phyloP scores from a whole-genome alignment of 2,888 invertebrate genomes.

The Polia nebulosa region DNA sequence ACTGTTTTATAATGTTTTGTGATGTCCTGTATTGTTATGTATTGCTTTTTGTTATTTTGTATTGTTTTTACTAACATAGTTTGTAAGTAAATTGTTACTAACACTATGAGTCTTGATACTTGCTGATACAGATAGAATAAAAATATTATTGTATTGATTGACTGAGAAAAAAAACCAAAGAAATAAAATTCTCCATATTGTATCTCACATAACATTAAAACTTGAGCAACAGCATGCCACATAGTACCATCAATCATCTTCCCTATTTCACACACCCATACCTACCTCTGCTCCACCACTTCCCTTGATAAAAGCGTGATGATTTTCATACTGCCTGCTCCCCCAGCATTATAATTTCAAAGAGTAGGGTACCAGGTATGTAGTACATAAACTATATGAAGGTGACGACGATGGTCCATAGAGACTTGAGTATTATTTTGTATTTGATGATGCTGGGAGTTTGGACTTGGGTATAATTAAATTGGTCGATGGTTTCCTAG shows the following conservation, averaged over 20 bases:
- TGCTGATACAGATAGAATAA: too few relatives aligned
- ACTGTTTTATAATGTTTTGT: too few relatives aligned
- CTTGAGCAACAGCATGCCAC: constrained; percentile 17
- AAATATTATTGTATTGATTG: too few relatives aligned
- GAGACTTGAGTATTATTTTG: constrained; percentile 76
- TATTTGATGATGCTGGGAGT: constrained; percentile 67
- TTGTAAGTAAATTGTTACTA: too few relatives aligned
- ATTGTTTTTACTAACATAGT: too few relatives aligned
- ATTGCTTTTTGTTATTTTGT: too few relatives aligned
- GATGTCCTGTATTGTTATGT: too few relatives aligned
- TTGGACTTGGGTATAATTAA: constrained; percentile 58
- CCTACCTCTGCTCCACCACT: constrained; percentile 53
- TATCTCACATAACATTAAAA: background rate
- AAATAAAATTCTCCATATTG: background rate
- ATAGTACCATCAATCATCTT: constrained; percentile 48
- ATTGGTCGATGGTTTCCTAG: too few relatives aligned
- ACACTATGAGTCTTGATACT: too few relatives aligned
- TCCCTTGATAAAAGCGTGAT: constrained; percentile 73
- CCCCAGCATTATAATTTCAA: constrained; percentile 68
- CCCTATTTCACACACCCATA: constrained; percentile 22
- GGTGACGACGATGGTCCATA: constrained; percentile 79
- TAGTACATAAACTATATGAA: constrained; percentile 65
- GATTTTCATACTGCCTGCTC: constrained; percentile 78
- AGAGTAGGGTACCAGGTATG: constrained; percentile 70
- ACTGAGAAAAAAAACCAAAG: too few relatives aligned